phyloP scores from a whole-genome alignment of 2,888 invertebrate species.

The Callyntrura sp. region DNA sequence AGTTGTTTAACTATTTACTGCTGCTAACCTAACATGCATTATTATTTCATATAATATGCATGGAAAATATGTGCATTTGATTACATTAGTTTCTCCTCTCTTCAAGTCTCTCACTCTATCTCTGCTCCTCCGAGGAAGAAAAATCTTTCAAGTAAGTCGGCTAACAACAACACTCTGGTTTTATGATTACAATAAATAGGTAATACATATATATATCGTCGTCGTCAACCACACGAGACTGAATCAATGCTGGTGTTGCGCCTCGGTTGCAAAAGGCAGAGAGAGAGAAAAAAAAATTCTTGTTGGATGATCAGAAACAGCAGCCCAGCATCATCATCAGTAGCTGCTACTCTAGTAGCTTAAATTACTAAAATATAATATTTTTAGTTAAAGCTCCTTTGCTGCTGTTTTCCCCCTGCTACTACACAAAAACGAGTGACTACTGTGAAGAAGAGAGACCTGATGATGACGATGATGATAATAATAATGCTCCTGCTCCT shows the following conservation, averaged over 20 bases:
- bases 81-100: conserved; percentile 39
- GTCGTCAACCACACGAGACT: neutral
- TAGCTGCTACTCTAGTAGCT: conserved; percentile 78
- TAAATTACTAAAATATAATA: conserved; percentile 79
- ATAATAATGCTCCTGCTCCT: neutral
- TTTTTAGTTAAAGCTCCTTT: conserved; percentile 74
- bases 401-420: too few species aligned
- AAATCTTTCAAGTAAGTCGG: too few species aligned
- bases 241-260: too few species aligned
- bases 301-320: conserved; percentile 12
- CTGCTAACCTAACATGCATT: too few species aligned
- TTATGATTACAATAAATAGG: too few species aligned
- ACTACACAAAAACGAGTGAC: conserved; percentile 63
- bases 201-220: too few species aligned
- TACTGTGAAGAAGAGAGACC: too few species aligned
- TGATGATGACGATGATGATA: too few species aligned
- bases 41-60: neutral
- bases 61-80: conserved; percentile 33
- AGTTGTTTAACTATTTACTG: neutral
- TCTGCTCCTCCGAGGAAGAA: too few species aligned
- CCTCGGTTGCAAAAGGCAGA: neutral
- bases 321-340: conserved; percentile 67
- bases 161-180: neutral
- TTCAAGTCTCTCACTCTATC: too few species aligned
- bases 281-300: neutral